Percentiles rank a stretch among this genome's conserved stretches.
These are phyloP conservation scores for Pherbina coryleti DNA, from an alignment of 2,888 invertebrate genomes.

Conservation along the genomic window DNA sequence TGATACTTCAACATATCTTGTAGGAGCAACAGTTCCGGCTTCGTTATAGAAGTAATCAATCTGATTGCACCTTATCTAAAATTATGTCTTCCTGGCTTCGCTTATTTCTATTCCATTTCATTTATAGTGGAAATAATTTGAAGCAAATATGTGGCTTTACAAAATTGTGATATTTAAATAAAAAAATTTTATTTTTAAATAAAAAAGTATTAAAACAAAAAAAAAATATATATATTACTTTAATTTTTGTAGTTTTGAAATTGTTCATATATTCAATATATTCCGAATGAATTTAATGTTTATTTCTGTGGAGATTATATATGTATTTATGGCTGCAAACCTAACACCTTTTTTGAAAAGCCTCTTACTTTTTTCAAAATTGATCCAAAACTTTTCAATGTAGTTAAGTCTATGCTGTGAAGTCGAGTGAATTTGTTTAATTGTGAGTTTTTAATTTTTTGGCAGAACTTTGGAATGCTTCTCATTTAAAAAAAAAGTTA, in stretches of 20 bases:
- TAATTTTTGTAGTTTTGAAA: background rate
- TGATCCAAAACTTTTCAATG: no score
- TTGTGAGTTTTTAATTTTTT: no score
- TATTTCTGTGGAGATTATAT: no score
- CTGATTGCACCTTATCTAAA: background rate
- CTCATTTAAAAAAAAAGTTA: no score
- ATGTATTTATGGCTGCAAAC: no score
- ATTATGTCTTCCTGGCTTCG: constrained; percentile 52
- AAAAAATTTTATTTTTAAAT: constrained; percentile 1
- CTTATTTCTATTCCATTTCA: constrained; percentile 44
- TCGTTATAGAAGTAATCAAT: constrained; percentile 26
- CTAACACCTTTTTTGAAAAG: no score
- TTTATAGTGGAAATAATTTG: constrained; percentile 51
- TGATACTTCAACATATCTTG: constrained; percentile 41
- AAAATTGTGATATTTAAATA: constrained; percentile 51
- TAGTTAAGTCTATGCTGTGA: no score
- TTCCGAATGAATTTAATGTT: no score
- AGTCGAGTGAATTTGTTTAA: no score
- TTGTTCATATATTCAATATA: no score
- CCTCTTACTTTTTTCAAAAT: no score
- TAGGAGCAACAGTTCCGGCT: constrained; percentile 38
- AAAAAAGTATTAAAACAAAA: background rate
- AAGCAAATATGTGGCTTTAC: constrained; percentile 48
- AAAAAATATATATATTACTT: background rate
- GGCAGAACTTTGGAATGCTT: no score